Evolutionary conservation across 2,888 invertebrate species (phyloP).

Genomic region (Timema cristinae): DNA sequence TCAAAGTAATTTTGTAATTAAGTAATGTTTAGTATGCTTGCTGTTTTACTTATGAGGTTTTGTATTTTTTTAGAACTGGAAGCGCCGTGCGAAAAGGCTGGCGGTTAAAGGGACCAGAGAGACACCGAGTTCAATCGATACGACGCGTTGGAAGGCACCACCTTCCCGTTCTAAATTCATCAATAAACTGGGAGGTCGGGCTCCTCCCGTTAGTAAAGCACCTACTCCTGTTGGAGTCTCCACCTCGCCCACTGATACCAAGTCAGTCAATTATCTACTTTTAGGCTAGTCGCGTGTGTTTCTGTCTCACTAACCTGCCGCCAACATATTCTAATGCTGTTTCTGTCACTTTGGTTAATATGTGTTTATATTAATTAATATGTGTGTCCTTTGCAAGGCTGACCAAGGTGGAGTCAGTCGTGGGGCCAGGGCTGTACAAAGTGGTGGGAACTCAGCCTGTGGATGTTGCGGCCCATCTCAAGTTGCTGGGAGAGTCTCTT

Average conservation of each 20-base stretch:
- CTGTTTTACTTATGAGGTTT: too few species aligned
- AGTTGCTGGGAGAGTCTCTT: slow-evolving; percentile 87
- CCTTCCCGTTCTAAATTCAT: slow-evolving; percentile 45
- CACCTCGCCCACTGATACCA: slow-evolving; percentile 29
- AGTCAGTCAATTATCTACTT: slow-evolving; percentile 15
- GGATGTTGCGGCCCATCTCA: slow-evolving; percentile 89
- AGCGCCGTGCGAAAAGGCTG: slow-evolving; percentile 71
- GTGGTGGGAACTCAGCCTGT: slow-evolving; percentile 72
- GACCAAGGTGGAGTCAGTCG: slow-evolving; percentile 40
- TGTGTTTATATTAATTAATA: too few species aligned
- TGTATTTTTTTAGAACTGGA: slow-evolving; percentile 61
- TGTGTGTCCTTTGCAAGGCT: too few species aligned
- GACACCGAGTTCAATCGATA: slow-evolving; percentile 32
- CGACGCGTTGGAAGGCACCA: slow-evolving; percentile 41
- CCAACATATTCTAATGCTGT: too few species aligned
- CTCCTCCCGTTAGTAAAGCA: slow-evolving; percentile 11
- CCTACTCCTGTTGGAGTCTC: slow-evolving; percentile 34
- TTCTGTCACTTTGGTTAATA: too few species aligned
- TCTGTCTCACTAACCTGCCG: too few species aligned
- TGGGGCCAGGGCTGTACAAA: slow-evolving; percentile 43
- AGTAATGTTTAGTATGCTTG: too few species aligned
- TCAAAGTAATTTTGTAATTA: too few species aligned
- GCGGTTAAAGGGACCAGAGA: slow-evolving; percentile 47
- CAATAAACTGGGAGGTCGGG: slow-evolving; percentile 38
- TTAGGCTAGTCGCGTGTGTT: neutral